Evolutionary conservation across 2,797 vertebrate species (phyloP), one percentile per base, ranked within the genome.

Genomic region (Melanotaenia trifasciata): DNA sequence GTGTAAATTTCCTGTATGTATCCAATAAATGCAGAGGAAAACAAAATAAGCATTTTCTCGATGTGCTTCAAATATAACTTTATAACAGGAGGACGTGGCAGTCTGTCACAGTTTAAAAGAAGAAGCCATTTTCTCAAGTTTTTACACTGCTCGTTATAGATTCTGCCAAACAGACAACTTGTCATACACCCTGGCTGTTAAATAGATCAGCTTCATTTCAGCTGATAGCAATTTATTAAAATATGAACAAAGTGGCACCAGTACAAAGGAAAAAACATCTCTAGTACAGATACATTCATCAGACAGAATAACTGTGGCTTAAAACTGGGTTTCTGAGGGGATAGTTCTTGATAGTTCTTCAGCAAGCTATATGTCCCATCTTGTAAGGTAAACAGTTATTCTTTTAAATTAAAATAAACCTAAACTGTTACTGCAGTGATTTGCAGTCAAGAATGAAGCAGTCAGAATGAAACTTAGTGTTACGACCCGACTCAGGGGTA

Each of bases 121-220:
- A 58, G 20, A 58, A 58, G 18, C 9, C 22, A 22, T 32, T 35
- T 2, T 58, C 9, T n/a, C 8, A 20, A 20, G 20, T 58, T 33
- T 18, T 20, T 20, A 33, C 18, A 20, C 16, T 13, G 9, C 6
- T 33, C 26, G 10, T 24, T 18, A 24, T 28, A 13, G 26, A 1
- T 57, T 47, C n/a, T 26, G n/a, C 69, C 0, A 28, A 7, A 9
- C 4, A 0, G 0, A 40, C 3, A 5, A 8, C 18, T 3, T 12
- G 8, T 5, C 32, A 11, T 35, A 18, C 33, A 14, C 30, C 6
- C 53, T 4, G 28, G 11, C 20, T n/a, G 18, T 50, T 60, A 10
- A 20, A 11, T 10, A 30, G 14, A 60, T 28, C 36, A 40, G 38
- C 38, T 14, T 40, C 0, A 13, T 40, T 40, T 12, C 5, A 36